A percentile compares a stretch with the other conserved stretches of the same genome.
Conservation (phyloP, 2,888 invertebrate genomes). For the Amphiduros pacificus region DNA sequence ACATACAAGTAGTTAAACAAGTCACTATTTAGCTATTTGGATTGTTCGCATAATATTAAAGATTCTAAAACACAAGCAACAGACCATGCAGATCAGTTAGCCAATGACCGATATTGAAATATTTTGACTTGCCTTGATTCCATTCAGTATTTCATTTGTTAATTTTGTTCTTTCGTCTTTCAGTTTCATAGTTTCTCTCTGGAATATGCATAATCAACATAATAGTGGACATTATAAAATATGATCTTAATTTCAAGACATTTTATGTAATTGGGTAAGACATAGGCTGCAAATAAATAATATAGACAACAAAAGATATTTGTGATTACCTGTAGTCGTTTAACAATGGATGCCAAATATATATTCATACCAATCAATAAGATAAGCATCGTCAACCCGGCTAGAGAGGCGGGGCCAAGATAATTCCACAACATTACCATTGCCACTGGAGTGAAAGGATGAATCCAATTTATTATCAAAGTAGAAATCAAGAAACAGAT, state of each 20-base stretch:
- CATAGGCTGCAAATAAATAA: no score
- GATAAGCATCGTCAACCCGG: slow-evolving; percentile 2
- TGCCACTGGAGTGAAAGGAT: slow-evolving; percentile 9
- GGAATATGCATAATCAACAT: background rate
- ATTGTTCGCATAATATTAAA: no score
- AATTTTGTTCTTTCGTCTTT: slow-evolving; percentile 11
- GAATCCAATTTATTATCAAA: no score
- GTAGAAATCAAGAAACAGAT: no score
- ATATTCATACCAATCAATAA: slow-evolving; percentile 3
- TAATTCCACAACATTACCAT: slow-evolving; percentile 12
- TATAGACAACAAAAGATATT: background rate
- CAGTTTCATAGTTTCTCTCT: slow-evolving; percentile 1
- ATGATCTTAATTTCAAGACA: no score
- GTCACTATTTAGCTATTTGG: no score
- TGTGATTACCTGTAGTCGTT: slow-evolving; percentile 2
- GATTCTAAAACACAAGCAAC: no score
- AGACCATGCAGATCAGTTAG: no score
- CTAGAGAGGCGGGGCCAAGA: slow-evolving; percentile 6
- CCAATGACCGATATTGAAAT: no score
- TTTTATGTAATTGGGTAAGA: no score
- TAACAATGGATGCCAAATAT: slow-evolving; percentile 1
- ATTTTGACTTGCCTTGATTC: slow-evolving; percentile 11
- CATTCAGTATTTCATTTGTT: slow-evolving; percentile 14
- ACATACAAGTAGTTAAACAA: no score
- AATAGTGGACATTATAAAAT: no score